phyloP scores from a whole-genome alignment of 2,113 vertebrate species.

The Mirounga angustirostris region DNA sequence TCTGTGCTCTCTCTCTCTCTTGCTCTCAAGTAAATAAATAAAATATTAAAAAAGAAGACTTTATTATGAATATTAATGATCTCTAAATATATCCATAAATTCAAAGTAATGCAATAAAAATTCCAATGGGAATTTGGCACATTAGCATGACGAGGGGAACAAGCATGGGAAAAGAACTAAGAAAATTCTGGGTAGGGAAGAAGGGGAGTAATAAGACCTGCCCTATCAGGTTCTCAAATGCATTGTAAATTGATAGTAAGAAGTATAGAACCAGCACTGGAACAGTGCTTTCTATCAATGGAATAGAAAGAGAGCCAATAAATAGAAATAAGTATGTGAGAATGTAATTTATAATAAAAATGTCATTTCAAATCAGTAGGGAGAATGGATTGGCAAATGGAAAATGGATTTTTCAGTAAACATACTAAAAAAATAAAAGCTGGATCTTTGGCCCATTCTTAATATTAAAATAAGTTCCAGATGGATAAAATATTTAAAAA shows the following conservation, averaged over 20 bases:
- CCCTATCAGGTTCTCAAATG: no score
- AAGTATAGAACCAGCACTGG: accelerated
- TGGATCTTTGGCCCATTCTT: slow-evolving; percentile 18
- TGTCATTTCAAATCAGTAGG: background rate
- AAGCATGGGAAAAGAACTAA: background rate
- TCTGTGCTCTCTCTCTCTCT: no score
- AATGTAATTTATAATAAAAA: background rate
- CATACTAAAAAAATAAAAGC: slow-evolving; percentile 50
- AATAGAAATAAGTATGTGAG: background rate
- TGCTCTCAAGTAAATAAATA: no score
- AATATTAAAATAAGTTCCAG: slow-evolving; percentile 66
- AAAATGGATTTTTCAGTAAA: background rate
- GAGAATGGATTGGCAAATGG: background rate
- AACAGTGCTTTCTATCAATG: no score
- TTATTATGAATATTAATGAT: background rate
- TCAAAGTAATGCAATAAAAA: background rate
- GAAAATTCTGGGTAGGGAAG: background rate
- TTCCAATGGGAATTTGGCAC: background rate
- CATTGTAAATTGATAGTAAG: no score
- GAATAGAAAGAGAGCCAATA: background rate
- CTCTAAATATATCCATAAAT: background rate
- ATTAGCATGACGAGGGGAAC: background rate
- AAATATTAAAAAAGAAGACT: background rate
- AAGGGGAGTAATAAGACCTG: background rate
- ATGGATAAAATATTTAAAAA: slow-evolving; percentile 69